Conservation (phyloP, 2,113 vertebrate genomes). For the Circaetus gallicus region DNA sequence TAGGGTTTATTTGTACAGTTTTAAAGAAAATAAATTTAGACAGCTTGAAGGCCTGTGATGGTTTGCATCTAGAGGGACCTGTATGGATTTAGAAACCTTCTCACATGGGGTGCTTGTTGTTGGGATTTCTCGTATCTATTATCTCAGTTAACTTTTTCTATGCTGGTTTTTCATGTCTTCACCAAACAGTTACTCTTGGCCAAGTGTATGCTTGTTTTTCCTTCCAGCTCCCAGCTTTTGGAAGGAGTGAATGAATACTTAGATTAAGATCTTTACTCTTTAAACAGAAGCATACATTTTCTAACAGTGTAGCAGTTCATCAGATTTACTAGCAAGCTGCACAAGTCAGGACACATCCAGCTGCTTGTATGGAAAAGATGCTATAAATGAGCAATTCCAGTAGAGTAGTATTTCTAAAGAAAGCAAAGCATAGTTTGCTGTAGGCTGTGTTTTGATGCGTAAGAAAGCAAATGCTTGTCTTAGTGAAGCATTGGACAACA, state of each 20-base stretch:
- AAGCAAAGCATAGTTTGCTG: background rate
- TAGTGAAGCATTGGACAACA: background rate
- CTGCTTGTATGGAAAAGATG: background rate
- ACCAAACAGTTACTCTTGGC: background rate
- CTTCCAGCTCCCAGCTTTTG: background rate
- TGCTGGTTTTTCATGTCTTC: background rate
- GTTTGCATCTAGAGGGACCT: background rate
- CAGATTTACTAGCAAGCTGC: background rate
- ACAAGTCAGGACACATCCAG: background rate
- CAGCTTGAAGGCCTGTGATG: background rate
- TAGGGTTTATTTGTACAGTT: background rate
- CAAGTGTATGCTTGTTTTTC: background rate
- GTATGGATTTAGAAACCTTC: background rate
- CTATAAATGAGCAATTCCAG: background rate
- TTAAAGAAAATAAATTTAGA: background rate
- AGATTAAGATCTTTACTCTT: conserved; percentile 16
- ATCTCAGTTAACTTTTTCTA: background rate
- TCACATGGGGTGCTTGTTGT: fast-evolving
- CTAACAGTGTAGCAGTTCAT: background rate
- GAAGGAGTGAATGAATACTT: background rate
- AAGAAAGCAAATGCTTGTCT: background rate
- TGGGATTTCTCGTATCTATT: background rate
- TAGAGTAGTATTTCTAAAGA: background rate
- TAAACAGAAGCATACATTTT: background rate
- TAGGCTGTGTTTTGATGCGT: background rate